A percentile compares a stretch with the other conserved stretches of the same genome.
These are phyloP conservation scores for Cinclus cinclus DNA, from an alignment of 2,113 vertebrate genomes.

Conservation along the genomic window DNA sequence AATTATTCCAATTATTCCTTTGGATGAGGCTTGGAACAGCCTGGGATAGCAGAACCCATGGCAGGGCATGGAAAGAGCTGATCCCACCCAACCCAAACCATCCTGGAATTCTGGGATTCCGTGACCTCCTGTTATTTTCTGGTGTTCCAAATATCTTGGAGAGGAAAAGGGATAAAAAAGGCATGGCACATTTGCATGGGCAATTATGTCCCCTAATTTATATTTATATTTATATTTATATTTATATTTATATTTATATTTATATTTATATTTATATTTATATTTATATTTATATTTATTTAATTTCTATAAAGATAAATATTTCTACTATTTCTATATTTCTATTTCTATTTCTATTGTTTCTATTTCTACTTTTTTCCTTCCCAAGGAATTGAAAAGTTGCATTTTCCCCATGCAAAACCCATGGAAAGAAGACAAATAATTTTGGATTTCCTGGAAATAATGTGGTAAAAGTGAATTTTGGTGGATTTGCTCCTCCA, in stretches of 20 bases:
- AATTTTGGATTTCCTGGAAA: neutral
- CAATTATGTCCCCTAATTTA: neutral
- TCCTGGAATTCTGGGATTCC: neutral
- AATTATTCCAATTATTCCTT: neutral
- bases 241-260: too few relatives aligned
- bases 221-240: too few relatives aligned
- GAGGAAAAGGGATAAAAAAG: neutral
- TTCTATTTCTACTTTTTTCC: neutral
- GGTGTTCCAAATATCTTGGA: neutral
- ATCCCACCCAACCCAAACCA: neutral
- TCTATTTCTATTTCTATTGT: too few relatives aligned
- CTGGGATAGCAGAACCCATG: fast-evolving
- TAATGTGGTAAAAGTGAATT: fast-evolving
- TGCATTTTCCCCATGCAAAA: neutral
- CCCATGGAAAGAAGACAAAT: neutral
- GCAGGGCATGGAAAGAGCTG: neutral
- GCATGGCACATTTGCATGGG: neutral
- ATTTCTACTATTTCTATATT: too few relatives aligned
- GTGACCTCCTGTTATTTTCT: fast-evolving
- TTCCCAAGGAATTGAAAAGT: neutral
- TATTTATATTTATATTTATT: too few relatives aligned
- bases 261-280: too few relatives aligned
- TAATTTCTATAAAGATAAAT: too few relatives aligned
- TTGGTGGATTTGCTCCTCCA: neutral
- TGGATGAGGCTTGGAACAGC: neutral